Evolutionary conservation across 2,888 invertebrate species (phyloP).

Genomic region (Syrista parreyssii): DNA sequence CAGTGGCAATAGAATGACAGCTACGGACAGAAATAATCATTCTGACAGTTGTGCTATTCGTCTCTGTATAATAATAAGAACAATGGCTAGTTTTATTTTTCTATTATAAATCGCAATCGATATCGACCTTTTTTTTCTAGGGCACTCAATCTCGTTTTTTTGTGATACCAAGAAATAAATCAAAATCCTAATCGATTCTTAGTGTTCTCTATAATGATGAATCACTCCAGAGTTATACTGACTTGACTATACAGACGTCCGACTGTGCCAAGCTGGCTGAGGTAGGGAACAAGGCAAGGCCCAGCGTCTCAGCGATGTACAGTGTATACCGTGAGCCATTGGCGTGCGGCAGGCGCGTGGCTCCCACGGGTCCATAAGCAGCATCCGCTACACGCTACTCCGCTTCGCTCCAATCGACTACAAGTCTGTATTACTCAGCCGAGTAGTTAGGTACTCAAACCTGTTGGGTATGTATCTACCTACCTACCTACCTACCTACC

Average conservation of each 20-base stretch:
- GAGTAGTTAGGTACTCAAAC: not conserved
- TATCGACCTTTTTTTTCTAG: not conserved
- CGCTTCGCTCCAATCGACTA: conserved; percentile 36
- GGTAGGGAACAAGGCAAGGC: too few relatives aligned
- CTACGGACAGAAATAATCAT: not conserved
- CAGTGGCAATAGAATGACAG: not conserved
- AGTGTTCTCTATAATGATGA: not conserved
- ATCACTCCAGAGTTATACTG: not conserved
- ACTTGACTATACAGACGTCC: too few relatives aligned
- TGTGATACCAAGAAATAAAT: not conserved
- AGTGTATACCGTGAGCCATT: conserved; percentile 11
- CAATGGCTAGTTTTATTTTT: not conserved
- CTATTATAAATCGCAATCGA: not conserved
- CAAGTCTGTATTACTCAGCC: conserved; percentile 31
- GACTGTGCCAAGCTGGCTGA: too few relatives aligned
- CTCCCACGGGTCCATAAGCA: conserved; percentile 53
- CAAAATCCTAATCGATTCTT: not conserved
- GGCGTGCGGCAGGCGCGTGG: conserved; percentile 61
- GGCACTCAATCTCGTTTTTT: not conserved
- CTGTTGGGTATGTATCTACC: conserved; percentile 5
- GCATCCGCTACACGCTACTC: conserved; percentile 42
- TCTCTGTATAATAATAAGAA: not conserved
- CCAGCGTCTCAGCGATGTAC: too few relatives aligned
- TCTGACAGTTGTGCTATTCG: not conserved
- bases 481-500: conserved; percentile 28